Evolutionary conservation across 2,797 vertebrate species (phyloP).

Genomic region (Rallus crepitans): DNA sequence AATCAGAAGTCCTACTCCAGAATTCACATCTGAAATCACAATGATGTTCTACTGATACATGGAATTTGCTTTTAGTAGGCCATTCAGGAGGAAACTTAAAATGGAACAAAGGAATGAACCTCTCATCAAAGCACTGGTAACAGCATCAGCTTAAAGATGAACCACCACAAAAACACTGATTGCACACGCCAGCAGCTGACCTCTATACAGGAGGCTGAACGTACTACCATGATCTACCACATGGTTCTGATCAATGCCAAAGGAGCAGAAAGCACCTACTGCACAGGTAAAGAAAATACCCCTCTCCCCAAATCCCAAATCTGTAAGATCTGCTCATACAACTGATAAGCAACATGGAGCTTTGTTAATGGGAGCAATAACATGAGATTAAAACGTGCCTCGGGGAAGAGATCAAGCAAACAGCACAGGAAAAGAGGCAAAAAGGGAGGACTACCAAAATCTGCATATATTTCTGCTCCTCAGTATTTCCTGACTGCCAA

Average conservation of each 20-base stretch:
- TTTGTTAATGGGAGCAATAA: not conserved
- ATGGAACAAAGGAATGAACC: not conserved
- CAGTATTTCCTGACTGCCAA: not conserved
- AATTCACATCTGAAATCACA: not conserved
- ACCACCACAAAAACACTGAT: not conserved
- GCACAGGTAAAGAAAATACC: not conserved
- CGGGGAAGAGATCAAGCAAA: not conserved
- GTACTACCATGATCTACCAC: not conserved
- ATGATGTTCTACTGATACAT: not conserved
- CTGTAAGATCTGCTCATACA: not conserved
- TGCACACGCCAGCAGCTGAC: not conserved
- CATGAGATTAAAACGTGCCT: not conserved
- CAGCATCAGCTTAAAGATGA: not conserved
- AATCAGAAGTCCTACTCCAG: not conserved
- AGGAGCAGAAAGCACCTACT: not conserved
- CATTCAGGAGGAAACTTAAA: not conserved
- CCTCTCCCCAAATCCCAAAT: not conserved
- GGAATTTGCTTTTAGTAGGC: not conserved
- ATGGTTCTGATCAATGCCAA: not conserved
- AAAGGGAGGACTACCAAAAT: not conserved
- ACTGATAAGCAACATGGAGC: fast-evolving
- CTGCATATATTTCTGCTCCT: not conserved
- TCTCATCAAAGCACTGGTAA: not conserved
- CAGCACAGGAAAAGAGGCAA: not conserved
- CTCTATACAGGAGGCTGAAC: not conserved